phyloP scores from a whole-genome alignment of 64 coral and sea anemone genomes.

The Orbicella faveolata region DNA sequence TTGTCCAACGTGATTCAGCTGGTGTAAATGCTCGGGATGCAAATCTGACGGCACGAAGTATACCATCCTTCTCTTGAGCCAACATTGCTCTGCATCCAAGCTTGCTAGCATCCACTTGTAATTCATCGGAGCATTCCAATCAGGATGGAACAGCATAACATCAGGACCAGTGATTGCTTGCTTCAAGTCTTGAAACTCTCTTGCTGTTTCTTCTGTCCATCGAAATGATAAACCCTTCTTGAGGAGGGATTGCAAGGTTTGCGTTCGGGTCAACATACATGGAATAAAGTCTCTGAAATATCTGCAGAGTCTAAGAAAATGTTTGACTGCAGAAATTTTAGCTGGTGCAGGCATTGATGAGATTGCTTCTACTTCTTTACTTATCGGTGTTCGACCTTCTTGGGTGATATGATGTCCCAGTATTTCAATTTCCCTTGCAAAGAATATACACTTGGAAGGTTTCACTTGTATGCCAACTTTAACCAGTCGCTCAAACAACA shows the following conservation, averaged over 20 bases:
- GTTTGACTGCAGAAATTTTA: background rate
- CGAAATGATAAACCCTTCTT: background rate
- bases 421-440: conserved; percentile 14
- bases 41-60: conserved; percentile 8
- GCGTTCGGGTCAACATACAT: background rate
- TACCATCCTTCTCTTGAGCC: background rate
- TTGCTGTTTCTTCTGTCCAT: background rate
- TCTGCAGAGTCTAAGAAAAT: conserved; percentile 36
- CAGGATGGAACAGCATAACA: conserved; percentile 8
- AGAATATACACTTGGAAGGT: conserved; percentile 37
- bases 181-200: conserved; percentile 29
- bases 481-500: conserved; percentile 9
- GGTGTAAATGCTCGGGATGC: conserved; percentile 10
- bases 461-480: conserved; percentile 35
- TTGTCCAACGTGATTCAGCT: conserved; percentile 10
- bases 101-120: conserved; percentile 32
- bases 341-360: background rate
- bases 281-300: conserved; percentile 35
- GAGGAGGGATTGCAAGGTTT: background rate
- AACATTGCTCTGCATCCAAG: conserved; percentile 38
- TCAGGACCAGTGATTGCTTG: background rate
- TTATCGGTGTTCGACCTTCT: background rate
- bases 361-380: conserved; percentile 34
- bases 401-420: conserved; percentile 18
- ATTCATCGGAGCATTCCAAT: conserved; percentile 1